Base-by-base conservation (phyloP, 1,140 invertebrate species). In the Platorchestia sp. region DNA sequence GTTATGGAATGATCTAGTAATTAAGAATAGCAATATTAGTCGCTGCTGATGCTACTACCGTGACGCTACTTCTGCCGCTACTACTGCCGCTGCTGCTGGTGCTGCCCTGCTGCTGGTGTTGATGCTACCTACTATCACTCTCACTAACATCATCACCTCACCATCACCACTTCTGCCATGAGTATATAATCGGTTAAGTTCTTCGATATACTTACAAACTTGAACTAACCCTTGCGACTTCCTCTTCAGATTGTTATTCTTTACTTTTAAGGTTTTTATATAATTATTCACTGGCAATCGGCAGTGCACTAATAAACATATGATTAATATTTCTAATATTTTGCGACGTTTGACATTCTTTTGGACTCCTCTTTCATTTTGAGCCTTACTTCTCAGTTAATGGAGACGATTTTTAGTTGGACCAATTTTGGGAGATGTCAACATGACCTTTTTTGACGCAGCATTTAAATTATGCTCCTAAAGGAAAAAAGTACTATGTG, bases 81-180 rank as follows among this genome's bases (percentile, higher is more conserved):
- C 87, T 90, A 43, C 87, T 90, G 44, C 87, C 44, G 45, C 91
- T 44, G 87, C 87, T 89, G 91, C 91, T 93, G 45, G 44, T 47
- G 91, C 7, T 93, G 45, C 91, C 40, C 6, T 47, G 44, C 91
- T 93, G 91, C 91, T 93, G 91, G 44, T 93, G 91, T 45, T 93
- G 91, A 47, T 45, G 91, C 44, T 93, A 47, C 36, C 16, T 42
- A 45, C 91, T 93, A 44, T 47, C 27, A 93, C 91, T 47, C 43
- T 93, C 91, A 93, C 91, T 93, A 93, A 93, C 91, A 93, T 47
- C 91, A 45, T 45, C 45, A 93, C 45, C 91, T 47, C 91, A 93
- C 91, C 91, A 93, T 93, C 91, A 93, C 91, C 91, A 93, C 91
- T 93, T 45, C 91, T 47, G 45, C 91, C 91, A 93, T 89, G 87